These are phyloP conservation scores for Bombus difficillimus DNA, from an alignment of 1,140 invertebrate genomes.

Conservation along the genomic window DNA sequence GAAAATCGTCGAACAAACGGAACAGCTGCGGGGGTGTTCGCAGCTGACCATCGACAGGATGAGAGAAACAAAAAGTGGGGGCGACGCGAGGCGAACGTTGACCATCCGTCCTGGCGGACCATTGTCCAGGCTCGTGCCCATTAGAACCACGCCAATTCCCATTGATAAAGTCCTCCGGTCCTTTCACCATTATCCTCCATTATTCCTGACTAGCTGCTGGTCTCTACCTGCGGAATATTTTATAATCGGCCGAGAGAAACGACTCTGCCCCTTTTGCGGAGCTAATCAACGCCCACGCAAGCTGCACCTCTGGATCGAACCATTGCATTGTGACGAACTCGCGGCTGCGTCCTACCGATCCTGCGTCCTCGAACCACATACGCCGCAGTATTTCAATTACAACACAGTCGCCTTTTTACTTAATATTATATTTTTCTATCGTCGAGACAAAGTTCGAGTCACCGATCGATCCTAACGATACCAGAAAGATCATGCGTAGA, in stretches of 20 bases:
- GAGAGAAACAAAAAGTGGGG: constrained; percentile 50
- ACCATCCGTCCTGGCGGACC: constrained; percentile 67
- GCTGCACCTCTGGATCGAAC: constrained; percentile 13
- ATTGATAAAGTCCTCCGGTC: constrained; percentile 72
- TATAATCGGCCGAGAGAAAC: constrained; percentile 69
- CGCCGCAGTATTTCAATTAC: too few species aligned
- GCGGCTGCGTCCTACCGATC: neutral
- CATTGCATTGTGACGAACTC: constrained; percentile 22
- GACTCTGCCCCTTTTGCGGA: constrained; percentile 13
- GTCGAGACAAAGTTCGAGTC: too few species aligned
- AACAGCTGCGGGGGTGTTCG: constrained; percentile 68
- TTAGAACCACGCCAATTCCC: constrained; percentile 74
- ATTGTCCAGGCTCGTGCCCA: constrained; percentile 71
- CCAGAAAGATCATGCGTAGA: too few species aligned
- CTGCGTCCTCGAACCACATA: neutral
- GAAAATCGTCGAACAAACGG: constrained; percentile 37
- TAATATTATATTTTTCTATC: too few species aligned
- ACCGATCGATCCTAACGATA: too few species aligned
- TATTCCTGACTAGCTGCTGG: constrained; percentile 56
- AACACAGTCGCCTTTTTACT: too few species aligned
- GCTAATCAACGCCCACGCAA: constrained; percentile 77
- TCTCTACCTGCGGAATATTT: constrained; percentile 62
- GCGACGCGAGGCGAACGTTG: constrained; percentile 56
- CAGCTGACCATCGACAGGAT: constrained; percentile 43
- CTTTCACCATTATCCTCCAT: constrained; percentile 72